Conservation (phyloP, 2,797 vertebrate species). For the Sebastolobus alascanus region DNA sequence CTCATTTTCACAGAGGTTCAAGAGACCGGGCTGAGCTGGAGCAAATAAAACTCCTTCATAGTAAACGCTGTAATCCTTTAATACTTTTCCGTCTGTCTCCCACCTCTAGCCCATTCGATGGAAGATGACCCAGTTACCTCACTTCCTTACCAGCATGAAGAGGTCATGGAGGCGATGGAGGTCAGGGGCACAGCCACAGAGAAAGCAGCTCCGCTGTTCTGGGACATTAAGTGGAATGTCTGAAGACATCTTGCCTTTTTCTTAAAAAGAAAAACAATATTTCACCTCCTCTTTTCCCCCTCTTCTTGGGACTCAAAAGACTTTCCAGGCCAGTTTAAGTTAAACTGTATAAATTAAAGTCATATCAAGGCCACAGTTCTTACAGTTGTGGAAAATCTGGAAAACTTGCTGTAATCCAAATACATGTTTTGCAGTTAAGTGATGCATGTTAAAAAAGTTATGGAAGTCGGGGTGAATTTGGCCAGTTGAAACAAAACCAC, state of each 20-base stretch:
- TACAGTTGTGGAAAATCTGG: slow-evolving; percentile 3
- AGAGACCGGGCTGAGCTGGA: neutral
- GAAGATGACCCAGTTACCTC: slow-evolving; percentile 52
- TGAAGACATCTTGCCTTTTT: slow-evolving; percentile 50
- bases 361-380: neutral
- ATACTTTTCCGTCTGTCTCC: neutral
- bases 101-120: slow-evolving; percentile 31
- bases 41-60: neutral
- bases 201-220: slow-evolving; percentile 62
- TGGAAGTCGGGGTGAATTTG: neutral
- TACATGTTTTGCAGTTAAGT: neutral
- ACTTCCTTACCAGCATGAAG: slow-evolving; percentile 46
- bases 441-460: neutral
- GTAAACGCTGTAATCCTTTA: neutral
- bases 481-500: neutral
- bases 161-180: slow-evolving; percentile 20
- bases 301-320: slow-evolving; percentile 11
- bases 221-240: slow-evolving; percentile 76
- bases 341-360: slow-evolving; percentile 3
- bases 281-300: neutral
- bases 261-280: neutral
- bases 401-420: slow-evolving; percentile 24
- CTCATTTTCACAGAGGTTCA: neutral
- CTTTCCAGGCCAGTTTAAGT: slow-evolving; percentile 1
- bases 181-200: slow-evolving; percentile 53